Evolutionary conservation across 2,888 invertebrate genomes (phyloP), one percentile per base, ranked within the genome.

Genomic region (Philereme vetulata): DNA sequence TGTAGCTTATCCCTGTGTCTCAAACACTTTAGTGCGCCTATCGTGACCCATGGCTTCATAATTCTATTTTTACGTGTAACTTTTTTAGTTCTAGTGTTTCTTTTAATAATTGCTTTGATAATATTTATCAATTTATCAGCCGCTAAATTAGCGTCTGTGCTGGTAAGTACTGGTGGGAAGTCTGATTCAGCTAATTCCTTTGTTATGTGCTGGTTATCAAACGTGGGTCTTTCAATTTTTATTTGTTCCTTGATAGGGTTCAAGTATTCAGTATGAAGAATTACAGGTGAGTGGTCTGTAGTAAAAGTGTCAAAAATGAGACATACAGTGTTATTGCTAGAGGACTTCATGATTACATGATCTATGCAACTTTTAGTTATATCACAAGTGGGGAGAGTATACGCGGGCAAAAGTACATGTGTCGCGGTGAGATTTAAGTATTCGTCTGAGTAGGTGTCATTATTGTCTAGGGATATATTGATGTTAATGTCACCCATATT

Each of bases 1-100:
- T 64, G 64, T 48, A 64, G 42, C 9, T 56, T 49, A 44, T 64
- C 60, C 11, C 64, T 51, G 10, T 60, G 60, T 11, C 40, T 56
- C 5, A 64, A 51, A 32, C 64, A 64, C 1, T 60, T 50, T 8
- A 64, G 32, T 3, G 51, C 38, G 8, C 55, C 60, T 21, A 33
- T 8, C 4, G 60, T 60, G 3, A 60, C 54, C 62, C 62, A 62
- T 0, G 57, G 57, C 45, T 62, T 62, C 3, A 62, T 54, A n/a
- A 43, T 54, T 32, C 62, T 45, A 11, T 57, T 45, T 47, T 54
- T 64, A 32, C 45, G 21, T 21, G 32, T 32, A 35, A 35, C 5
- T 35, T 35, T 35, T 35, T 35, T 35, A 5, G 5, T 35, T n/a
- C n/a, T n/a, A n/a, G 43, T 43, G 8, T 45, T 45, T 7, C 8